Evolutionary conservation across 1,140 invertebrate genomes (phyloP).

Genomic region (Pseudomyrmex cubaensis): DNA sequence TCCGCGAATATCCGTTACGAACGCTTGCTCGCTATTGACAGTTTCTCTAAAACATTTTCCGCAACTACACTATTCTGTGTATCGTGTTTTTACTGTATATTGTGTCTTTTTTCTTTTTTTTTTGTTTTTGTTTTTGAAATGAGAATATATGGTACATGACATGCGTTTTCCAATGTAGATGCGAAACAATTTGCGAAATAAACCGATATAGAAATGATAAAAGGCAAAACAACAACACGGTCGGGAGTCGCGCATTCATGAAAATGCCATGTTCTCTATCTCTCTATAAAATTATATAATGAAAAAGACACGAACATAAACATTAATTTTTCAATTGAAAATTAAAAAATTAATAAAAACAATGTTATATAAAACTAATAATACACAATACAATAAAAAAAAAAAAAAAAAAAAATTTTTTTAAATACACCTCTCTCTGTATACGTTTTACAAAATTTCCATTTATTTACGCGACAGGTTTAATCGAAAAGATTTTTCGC

Average conservation of each 20-base stretch:
- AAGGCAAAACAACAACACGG: background rate
- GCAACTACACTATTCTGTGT: background rate
- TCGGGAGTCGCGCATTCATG: background rate
- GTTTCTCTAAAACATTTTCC: slow-evolving; percentile 7
- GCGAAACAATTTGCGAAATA: background rate
- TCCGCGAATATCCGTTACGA: background rate
- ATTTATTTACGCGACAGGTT: background rate
- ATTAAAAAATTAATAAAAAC: no score
- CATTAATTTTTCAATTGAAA: no score
- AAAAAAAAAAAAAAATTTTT: no score
- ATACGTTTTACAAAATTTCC: no score
- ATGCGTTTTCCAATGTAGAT: background rate
- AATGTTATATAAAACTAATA: no score
- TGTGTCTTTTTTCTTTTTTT: background rate
- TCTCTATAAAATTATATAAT: no score
- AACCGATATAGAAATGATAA: background rate
- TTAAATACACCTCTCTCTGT: no score
- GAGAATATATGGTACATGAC: background rate
- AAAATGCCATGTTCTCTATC: background rate
- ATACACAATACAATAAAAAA: no score
- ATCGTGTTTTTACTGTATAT: no score
- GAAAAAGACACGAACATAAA: no score
- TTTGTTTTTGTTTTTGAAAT: slow-evolving; percentile 14
- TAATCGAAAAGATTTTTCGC: background rate
- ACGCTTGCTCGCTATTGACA: background rate